Percentiles rank a stretch among this genome's conserved stretches.
Evolutionary conservation across 2,797 vertebrate species (phyloP).

Genomic region (Girardinus metallicus): DNA sequence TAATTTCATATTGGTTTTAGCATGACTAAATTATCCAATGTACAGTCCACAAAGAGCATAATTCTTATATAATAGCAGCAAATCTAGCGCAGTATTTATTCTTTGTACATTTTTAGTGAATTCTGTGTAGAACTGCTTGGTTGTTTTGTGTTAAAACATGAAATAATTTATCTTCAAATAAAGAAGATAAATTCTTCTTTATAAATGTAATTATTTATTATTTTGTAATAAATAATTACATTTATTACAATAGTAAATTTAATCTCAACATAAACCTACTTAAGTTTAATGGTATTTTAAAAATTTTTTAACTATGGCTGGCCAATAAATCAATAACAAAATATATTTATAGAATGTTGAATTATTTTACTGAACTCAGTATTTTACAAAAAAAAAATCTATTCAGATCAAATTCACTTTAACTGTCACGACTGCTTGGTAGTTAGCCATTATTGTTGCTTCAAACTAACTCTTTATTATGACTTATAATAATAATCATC

Average conservation of each 20-base stretch:
- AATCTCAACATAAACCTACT: too few species aligned
- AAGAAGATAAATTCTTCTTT: too few species aligned
- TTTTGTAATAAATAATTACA: too few species aligned
- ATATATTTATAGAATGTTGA: too few species aligned
- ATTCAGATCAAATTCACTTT: not conserved
- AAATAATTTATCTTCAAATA: not conserved
- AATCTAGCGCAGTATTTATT: not conserved
- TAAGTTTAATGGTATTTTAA: too few species aligned
- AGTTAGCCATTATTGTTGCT: not conserved
- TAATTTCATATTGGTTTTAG: not conserved
- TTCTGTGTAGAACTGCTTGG: not conserved
- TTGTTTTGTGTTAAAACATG: not conserved
- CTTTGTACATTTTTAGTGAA: not conserved
- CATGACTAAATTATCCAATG: not conserved
- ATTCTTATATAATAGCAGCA: not conserved
- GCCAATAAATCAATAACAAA: not conserved
- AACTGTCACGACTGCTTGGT: not conserved
- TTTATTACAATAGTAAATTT: too few species aligned
- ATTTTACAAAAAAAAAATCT: not conserved
- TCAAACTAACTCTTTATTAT: too few species aligned
- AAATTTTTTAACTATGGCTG: too few species aligned
- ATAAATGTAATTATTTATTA: too few species aligned
- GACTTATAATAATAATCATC: too few species aligned
- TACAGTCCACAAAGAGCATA: not conserved
- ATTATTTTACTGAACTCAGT: too few species aligned